Base-by-base conservation (phyloP, 2,797 vertebrate genomes). In the Paguma larvata region DNA sequence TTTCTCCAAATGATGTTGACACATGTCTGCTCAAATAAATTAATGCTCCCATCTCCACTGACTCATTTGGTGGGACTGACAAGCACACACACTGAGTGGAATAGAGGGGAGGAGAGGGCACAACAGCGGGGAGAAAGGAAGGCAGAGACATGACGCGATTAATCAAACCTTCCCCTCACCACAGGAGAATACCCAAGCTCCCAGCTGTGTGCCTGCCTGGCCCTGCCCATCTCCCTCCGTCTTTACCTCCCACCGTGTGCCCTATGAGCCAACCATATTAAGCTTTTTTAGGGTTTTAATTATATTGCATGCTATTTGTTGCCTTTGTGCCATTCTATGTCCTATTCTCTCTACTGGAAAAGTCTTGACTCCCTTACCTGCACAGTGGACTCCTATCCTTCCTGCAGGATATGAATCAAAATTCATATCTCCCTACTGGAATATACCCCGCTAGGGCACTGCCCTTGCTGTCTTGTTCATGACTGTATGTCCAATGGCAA, bases 1-100 rank as follows among this genome's bases (percentile, higher is more conserved):
- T 92, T 95, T 84, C 88, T 94, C 68, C 91, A 92, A 89, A 83
- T 95, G 77, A 94, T 94, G 85, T 87, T 94, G 96, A 80, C 80
- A 96, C 59, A 65, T 92, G 85, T 77, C 93, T 90, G 51, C 59
- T 96, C 85, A 84, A 67, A 84, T 92, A 87, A 94, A 94, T 87
- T 48, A 95, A 75, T 68, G 65, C 14, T 19, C 48, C 77, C 34
- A 65, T 79, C 70, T 84, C 62, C 70, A 23, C 63, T 51, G 85
- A 62, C 53, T 67, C 62, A 72, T 65, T 89, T 78, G 34, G 7
- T 82, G 53, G 75, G 53, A 94, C 65, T 82, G 75, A 86, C 68
- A 83, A 77, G 41, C 32, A 70, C 7, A 82, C 12, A 8, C 5
- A 51, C 51, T 92, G 41, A 88, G 27, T 32, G 41, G 38, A 53